phyloP scores from a whole-genome alignment of 2,113 vertebrate genomes.

The Casuarius casuarius region DNA sequence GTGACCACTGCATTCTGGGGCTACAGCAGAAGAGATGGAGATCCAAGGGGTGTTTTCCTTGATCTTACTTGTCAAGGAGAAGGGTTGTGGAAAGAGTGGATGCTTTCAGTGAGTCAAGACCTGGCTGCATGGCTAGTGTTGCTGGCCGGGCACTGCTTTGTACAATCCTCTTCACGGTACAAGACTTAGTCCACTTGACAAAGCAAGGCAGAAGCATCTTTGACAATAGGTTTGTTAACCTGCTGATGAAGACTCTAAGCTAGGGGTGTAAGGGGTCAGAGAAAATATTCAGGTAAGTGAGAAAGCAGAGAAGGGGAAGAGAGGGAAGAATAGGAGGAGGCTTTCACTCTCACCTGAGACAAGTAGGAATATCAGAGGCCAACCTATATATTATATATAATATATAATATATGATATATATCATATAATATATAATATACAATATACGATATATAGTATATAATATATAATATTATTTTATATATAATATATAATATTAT shows the following conservation, averaged over 20 bases:
- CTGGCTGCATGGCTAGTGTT: not conserved
- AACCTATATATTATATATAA: not conserved
- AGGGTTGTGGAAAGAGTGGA: not conserved
- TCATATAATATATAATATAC: no score
- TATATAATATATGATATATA: no score
- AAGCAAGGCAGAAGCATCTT: not conserved
- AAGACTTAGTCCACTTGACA: not conserved
- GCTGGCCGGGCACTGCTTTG: not conserved
- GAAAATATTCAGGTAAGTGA: not conserved
- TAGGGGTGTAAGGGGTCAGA: not conserved
- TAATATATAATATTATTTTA: no score
- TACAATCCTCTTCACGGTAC: not conserved
- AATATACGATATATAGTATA: no score
- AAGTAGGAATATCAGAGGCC: not conserved
- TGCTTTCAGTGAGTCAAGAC: not conserved
- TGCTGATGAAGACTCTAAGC: not conserved
- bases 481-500: no score
- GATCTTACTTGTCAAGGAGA: not conserved
- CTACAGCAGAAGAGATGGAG: not conserved
- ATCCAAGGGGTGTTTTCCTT: accelerated
- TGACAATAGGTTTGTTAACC: not conserved
- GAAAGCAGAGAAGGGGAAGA: not conserved
- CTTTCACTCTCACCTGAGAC: not conserved
- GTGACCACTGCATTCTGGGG: accelerated
- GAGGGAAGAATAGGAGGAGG: not conserved